These are phyloP conservation scores for Chascanopsetta lugubris DNA, from an alignment of 2,113 vertebrate genomes.

Conservation along the genomic window DNA sequence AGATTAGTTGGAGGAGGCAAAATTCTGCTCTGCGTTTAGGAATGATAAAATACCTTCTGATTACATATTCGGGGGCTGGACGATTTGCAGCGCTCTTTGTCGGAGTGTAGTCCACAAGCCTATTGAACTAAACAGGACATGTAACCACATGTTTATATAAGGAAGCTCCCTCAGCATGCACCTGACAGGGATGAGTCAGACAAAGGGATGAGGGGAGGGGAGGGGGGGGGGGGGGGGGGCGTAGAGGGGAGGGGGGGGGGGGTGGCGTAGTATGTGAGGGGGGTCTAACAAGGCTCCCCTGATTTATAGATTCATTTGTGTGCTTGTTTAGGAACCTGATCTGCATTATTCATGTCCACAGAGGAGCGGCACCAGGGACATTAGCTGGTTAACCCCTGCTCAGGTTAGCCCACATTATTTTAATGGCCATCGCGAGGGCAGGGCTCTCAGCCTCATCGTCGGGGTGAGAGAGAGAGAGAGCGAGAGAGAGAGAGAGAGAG, in stretches of 20 bases:
- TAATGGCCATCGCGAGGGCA: constrained; percentile 70
- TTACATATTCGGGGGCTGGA: neutral
- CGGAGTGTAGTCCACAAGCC: constrained; percentile 29
- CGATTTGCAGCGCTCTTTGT: constrained; percentile 2
- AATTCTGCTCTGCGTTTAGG: neutral
- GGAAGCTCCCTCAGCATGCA: constrained; percentile 55
- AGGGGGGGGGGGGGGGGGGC: neutral
- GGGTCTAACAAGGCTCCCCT: constrained; percentile 70
- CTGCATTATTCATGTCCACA: constrained; percentile 81
- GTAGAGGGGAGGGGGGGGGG: neutral
- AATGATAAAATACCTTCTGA: neutral
- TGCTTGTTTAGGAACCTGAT: constrained; percentile 78
- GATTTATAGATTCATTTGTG: constrained; percentile 81
- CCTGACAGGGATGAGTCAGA: constrained; percentile 60
- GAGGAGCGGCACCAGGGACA: constrained; percentile 69
- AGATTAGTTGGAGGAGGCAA: neutral
- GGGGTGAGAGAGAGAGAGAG: constrained; percentile 22
- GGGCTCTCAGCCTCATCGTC: constrained; percentile 44
- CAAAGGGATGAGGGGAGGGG: constrained; percentile 26
- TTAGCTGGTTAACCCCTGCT: constrained; percentile 79
- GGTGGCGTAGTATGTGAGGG: neutral
- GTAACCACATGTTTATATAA: constrained; percentile 70
- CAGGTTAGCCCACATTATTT: constrained; percentile 80
- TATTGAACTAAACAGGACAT: constrained; percentile 63
- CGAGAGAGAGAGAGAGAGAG: constrained; percentile 25